Evolutionary conservation across 2,113 vertebrate genomes (phyloP), one percentile per base, ranked within the genome.

Genomic region (Procapra przewalskii): DNA sequence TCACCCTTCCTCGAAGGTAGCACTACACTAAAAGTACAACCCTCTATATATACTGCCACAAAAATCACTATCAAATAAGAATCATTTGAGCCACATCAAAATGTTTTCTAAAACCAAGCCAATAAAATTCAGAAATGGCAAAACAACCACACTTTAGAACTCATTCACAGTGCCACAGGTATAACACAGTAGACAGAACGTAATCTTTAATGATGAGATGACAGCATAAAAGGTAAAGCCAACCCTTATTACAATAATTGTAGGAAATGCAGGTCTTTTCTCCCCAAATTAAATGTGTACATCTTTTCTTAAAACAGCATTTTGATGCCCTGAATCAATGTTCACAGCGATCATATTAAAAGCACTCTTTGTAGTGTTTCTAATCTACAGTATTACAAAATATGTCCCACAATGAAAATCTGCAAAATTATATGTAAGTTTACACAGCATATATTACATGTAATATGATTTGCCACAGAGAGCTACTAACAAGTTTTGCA

Each of bases 261-360:
- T 36, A 57, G 79, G 52, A 86, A 97, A 55, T 82, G 57, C 57
- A 40, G 13, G 15, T 40, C 55, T 95, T 54, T 90, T 75, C 83
- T 62, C 48, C 82, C 48, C 19, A 90, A 82, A 77, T 55, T 55
- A 57, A 94, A 95, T 54, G 4, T 43, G n/a, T 27, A 79, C 17
- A 50, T 54, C 48, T 81, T 84, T 89, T 75, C 57, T 57, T 81
- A 94, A 83, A 90, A 59, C 7, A 80, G 90, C 85, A 88, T 36
- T 84, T 17, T 82, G 64, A 62, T 45, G 36, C 27, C 81, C 54
- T 17, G 5, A 86, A 36, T 57, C 86, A 80, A 27, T 11, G 48
- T 60, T 40, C 29, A 86, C 0, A 87, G 31, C 23, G 29, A 88
- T 7, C 75, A 29, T 17, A 82, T 12, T 81, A 75, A 92, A 88